Evolutionary conservation across 2,888 invertebrate genomes (phyloP).

Genomic region (Serripes groenlandicus): DNA sequence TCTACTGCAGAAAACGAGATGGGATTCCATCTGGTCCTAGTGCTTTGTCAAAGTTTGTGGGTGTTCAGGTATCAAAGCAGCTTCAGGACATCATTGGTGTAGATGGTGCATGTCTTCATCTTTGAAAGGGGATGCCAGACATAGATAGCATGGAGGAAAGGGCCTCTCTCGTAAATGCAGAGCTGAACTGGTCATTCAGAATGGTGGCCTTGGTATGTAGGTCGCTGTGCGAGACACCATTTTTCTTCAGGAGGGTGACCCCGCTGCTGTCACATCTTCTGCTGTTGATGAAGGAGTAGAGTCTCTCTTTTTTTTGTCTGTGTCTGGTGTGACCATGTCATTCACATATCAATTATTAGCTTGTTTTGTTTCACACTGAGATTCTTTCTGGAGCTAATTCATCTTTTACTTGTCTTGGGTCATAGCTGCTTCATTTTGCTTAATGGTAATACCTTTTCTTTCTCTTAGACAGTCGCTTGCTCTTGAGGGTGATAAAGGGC

Average conservation of each 20-base stretch:
- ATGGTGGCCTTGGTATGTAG: no score
- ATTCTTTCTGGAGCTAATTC: slow-evolving; percentile 10
- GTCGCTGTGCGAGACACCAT: no score
- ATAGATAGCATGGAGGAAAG: no score
- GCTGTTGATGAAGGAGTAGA: slow-evolving; percentile 9
- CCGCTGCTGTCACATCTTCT: slow-evolving; percentile 19
- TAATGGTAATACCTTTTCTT: slow-evolving; percentile 5
- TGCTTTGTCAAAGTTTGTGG: no score
- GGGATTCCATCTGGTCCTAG: no score
- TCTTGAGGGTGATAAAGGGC: slow-evolving; percentile 30
- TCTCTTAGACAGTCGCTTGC: slow-evolving; percentile 7
- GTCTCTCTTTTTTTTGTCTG: slow-evolving; percentile 10
- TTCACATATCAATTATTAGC: slow-evolving; percentile 14
- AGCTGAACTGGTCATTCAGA: no score
- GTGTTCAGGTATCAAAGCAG: no score
- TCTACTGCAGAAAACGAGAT: no score
- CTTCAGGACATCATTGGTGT: no score
- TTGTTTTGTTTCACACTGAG: slow-evolving; percentile 1
- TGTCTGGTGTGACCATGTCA: slow-evolving; percentile 7
- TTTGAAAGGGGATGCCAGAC: no score
- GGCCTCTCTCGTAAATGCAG: no score
- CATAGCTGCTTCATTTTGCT: not conserved
- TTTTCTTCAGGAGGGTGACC: slow-evolving; percentile 2
- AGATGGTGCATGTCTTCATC: no score
- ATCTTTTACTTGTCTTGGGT: not conserved